Evolutionary conservation across 2,113 vertebrate species (phyloP).

Genomic region (Limnothrissa miodon): DNA sequence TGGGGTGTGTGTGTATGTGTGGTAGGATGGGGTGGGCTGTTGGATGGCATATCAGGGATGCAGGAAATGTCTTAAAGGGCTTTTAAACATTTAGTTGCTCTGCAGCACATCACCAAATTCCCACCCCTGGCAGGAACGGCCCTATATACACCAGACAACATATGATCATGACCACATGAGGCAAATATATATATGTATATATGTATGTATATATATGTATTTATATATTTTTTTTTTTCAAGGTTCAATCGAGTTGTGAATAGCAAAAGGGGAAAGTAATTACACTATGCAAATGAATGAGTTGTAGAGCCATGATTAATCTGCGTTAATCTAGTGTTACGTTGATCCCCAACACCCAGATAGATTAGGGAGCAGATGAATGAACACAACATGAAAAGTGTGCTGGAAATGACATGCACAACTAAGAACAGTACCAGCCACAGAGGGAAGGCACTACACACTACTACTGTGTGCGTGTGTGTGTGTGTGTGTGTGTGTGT

Average conservation of each 20-base stretch:
- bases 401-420: not conserved
- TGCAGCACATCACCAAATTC: not conserved
- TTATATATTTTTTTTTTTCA: too few species aligned
- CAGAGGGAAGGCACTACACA: not conserved
- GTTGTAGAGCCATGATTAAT: not conserved
- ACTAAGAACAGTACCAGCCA: not conserved
- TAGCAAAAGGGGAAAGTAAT: not conserved
- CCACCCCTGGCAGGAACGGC: too few species aligned
- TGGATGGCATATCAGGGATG: too few species aligned
- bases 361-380: not conserved
- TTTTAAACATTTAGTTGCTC: too few species aligned
- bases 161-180: not conserved
- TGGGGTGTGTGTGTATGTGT: too few species aligned
- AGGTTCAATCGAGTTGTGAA: conserved; percentile 5
- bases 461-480: too few species aligned
- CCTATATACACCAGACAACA: too few species aligned
- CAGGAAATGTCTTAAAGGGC: too few species aligned
- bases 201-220: too few species aligned
- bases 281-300: conserved; percentile 10
- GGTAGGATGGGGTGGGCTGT: too few species aligned
- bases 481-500: not conserved
- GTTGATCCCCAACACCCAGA: not conserved
- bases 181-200: too few species aligned
- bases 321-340: not conserved
- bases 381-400: conserved; percentile 1